A percentile compares a stretch with the other conserved stretches of the same genome.
Conservation (phyloP, 2,888 invertebrate species). For the Arctia plantaginis region DNA sequence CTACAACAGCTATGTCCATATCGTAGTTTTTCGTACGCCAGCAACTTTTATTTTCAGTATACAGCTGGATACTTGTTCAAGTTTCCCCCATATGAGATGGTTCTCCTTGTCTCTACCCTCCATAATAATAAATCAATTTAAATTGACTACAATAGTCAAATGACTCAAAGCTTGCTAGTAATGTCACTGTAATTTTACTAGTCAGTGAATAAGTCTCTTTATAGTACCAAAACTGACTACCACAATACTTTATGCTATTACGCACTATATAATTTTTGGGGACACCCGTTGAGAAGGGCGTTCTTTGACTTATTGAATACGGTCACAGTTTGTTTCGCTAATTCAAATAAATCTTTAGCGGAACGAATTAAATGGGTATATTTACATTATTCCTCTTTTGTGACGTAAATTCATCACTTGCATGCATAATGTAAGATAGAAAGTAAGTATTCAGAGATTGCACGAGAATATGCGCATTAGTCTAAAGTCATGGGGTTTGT, state of each 20-base stretch:
- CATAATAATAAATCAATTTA: too few relatives aligned
- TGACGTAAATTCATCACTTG: neutral
- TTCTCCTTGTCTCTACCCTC: too few relatives aligned
- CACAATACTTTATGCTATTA: conserved; percentile 15
- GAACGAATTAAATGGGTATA: conserved; percentile 18
- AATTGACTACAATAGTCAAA: too few relatives aligned
- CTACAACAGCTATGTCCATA: too few relatives aligned
- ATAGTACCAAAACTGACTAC: conserved; percentile 20
- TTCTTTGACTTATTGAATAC: conserved; percentile 25
- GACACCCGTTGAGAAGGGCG: conserved; percentile 13
- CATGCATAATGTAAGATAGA: neutral
- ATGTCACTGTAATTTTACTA: neutral
- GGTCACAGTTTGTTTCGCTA: conserved; percentile 23
- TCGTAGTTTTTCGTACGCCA: too few relatives aligned
- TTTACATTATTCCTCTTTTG: conserved; percentile 13
- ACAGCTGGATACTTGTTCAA: too few relatives aligned
- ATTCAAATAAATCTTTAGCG: conserved; percentile 36
- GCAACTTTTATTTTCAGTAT: too few relatives aligned
- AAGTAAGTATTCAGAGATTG: neutral
- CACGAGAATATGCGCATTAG: neutral
- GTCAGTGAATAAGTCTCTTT: conserved; percentile 4
- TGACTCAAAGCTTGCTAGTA: neutral
- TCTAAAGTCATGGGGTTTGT: neutral
- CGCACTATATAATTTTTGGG: conserved; percentile 25
- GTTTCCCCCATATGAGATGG: too few relatives aligned